Conservation (phyloP, 1,140 invertebrate genomes). For the Leptinotarsa defecta region DNA sequence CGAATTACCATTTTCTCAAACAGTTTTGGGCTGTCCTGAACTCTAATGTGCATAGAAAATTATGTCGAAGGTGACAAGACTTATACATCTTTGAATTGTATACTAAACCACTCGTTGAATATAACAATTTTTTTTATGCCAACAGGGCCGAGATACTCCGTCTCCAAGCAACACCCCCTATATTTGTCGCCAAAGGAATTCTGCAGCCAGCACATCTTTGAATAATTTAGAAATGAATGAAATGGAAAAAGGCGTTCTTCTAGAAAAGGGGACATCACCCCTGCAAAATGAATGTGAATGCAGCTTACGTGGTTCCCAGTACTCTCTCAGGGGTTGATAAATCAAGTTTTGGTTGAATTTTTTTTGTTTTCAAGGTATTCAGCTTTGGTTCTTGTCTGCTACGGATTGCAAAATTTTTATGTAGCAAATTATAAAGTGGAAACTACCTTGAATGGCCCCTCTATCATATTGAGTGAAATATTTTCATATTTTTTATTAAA, state of each 20-base stretch:
- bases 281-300: conserved; percentile 38
- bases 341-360: not conserved
- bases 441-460: no score
- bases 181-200: conserved; percentile 73
- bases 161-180: conserved; percentile 79
- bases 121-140: conserved; percentile 28
- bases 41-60: no score
- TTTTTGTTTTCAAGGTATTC: no score
- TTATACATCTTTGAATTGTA: no score
- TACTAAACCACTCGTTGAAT: not conserved
- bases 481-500: no score
- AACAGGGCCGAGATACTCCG: conserved; percentile 73
- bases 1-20: no score
- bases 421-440: no score
- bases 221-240: conserved; percentile 62
- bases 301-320: conserved; percentile 37
- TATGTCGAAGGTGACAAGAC: no score
- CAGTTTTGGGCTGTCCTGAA: no score
- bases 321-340: conserved; percentile 35
- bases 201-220: conserved; percentile 54
- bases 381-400: no score
- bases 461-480: no score
- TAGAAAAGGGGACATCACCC: conserved; percentile 42
- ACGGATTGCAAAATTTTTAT: no score
- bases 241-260: conserved; percentile 66